Evolutionary conservation across 92 coral and sea anemone genomes (phyloP), one percentile per base, ranked within the genome.

Genomic region (Muricea muricata): DNA sequence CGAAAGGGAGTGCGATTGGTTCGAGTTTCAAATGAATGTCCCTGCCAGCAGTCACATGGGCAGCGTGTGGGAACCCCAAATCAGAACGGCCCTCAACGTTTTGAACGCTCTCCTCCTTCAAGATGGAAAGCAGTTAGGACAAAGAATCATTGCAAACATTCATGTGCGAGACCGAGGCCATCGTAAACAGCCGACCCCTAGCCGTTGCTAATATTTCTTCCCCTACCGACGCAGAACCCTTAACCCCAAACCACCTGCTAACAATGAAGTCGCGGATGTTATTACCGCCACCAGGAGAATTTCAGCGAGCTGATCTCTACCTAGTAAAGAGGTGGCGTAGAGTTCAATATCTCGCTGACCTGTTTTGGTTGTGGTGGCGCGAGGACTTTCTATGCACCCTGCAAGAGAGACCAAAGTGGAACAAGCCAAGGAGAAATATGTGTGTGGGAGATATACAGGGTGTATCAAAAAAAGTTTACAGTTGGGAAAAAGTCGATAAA

Each of bases 291-390:
- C 72, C 3, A 65, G 72, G 30, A 28, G 17, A n/a, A 9, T 28
- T 20, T 20, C 26, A 20, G 26, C 31, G 3, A 28, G 72, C 72
- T 21, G 72, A 65, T 5, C 30, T 25, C 28, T 37, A 37, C 9
- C 42, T 37, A 37, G 65, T 18, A 55, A 25, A 55, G 21, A 84
- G 89, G 17, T 72, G 84, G 7, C 89, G 89, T 10, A 40, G 29
- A 3, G 90, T 80, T 23, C 87, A 71, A 87, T 86, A n/a, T n/a
- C n/a, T n/a, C n/a, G n/a, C n/a, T n/a, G n/a, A n/a, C n/a, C n/a
- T n/a, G n/a, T n/a, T n/a, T n/a, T n/a, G n/a, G n/a, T n/a, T n/a
- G n/a, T n/a, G n/a, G n/a, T n/a, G n/a, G n/a, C n/a, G n/a, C n/a
- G n/a, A n/a, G n/a, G n/a, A n/a, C n/a, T n/a, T n/a, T n/a, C n/a